Evolutionary conservation across 2,113 vertebrate species (phyloP).

Genomic region (Beaufortia kweichowensis): DNA sequence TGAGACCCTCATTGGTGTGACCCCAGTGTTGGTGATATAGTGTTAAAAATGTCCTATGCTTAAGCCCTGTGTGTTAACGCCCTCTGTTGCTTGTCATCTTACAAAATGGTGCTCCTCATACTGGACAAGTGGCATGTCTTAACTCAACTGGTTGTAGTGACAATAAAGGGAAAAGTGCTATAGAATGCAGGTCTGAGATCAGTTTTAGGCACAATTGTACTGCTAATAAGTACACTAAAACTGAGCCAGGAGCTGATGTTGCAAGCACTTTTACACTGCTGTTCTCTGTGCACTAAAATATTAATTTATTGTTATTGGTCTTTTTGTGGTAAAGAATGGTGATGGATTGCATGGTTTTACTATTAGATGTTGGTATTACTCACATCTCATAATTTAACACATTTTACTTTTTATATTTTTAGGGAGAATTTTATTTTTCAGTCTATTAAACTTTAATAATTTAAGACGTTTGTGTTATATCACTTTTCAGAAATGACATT

Average conservation of each 20-base stretch:
- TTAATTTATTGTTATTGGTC: conserved; percentile 7
- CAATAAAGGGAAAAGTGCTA: not conserved
- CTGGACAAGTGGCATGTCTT: conserved; percentile 15
- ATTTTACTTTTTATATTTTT: conserved; percentile 6
- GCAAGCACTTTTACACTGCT: conserved; percentile 15
- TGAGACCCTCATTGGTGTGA: not conserved
- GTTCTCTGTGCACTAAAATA: conserved; percentile 31
- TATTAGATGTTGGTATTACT: conserved; percentile 11
- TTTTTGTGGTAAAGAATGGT: conserved; percentile 6
- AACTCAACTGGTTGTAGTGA: conserved; percentile 1
- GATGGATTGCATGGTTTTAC: conserved; percentile 24
- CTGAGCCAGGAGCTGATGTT: not conserved
- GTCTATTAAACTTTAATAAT: not conserved
- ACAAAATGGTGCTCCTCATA: conserved; percentile 40
- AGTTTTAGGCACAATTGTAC: not conserved
- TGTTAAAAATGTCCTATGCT: conserved; percentile 22
- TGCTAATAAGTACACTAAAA: conserved; percentile 4
- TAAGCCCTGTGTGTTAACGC: not conserved
- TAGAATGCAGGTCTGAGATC: conserved; percentile 10
- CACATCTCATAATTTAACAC: not conserved
- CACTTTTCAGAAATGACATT: not conserved
- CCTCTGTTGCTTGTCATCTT: not conserved
- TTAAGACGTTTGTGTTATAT: not conserved
- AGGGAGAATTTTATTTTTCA: not conserved
- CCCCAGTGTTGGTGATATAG: conserved; percentile 4